phyloP scores from a whole-genome alignment of 1,140 invertebrate species.

The Sminthurinus signatus region DNA sequence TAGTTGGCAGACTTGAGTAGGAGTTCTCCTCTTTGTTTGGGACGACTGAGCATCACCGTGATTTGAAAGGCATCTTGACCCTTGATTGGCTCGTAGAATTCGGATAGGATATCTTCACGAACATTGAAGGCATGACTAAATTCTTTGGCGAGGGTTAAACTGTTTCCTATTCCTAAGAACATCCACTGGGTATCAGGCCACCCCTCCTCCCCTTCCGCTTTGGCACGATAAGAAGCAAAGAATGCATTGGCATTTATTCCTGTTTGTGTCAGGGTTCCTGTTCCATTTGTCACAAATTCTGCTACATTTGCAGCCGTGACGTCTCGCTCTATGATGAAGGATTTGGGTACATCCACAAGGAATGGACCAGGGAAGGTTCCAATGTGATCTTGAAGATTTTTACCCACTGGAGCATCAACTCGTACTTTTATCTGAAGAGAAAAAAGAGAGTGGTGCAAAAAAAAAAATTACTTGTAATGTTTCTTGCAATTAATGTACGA shows the following conservation, averaged over 20 bases:
- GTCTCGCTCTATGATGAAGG: slow-evolving; percentile 35
- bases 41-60: slow-evolving; percentile 41
- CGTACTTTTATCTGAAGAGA: slow-evolving; percentile 35
- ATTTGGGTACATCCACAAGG: slow-evolving; percentile 26
- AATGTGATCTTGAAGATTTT: slow-evolving; percentile 41
- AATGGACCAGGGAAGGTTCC: slow-evolving; percentile 41
- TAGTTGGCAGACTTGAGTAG: slow-evolving; percentile 31
- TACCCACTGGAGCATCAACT: slow-evolving; percentile 34
- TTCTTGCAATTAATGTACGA: too few relatives aligned
- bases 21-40: slow-evolving; percentile 34
- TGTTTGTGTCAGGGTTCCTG: slow-evolving; percentile 31
- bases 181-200: slow-evolving; percentile 42
- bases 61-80: slow-evolving; percentile 40
- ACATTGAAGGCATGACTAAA: slow-evolving; percentile 36
- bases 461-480: too few relatives aligned
- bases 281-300: slow-evolving; percentile 31
- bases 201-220: slow-evolving; percentile 24
- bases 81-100: slow-evolving; percentile 36
- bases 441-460: too few relatives aligned
- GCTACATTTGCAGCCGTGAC: slow-evolving; percentile 16
- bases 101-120: slow-evolving; percentile 32
- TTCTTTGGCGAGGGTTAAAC: slow-evolving; percentile 16
- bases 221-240: slow-evolving; percentile 33
- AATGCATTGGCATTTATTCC: slow-evolving; percentile 39
- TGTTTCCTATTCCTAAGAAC: slow-evolving; percentile 36